Conservation (phyloP, 2,113 vertebrate genomes). For the Merops nubicus region DNA sequence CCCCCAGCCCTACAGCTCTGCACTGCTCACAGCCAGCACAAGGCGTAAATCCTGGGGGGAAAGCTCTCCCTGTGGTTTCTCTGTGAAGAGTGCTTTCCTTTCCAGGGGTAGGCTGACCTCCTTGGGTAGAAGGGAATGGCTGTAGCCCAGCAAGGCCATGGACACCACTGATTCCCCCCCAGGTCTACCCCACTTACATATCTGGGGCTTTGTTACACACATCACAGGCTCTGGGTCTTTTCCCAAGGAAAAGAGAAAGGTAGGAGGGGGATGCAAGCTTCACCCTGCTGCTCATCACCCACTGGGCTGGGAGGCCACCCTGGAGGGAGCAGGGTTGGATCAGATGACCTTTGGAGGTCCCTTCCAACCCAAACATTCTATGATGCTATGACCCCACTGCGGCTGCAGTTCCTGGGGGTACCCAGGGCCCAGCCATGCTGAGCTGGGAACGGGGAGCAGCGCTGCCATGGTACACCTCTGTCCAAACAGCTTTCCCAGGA, state of each 20-base stretch:
- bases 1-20: no score
- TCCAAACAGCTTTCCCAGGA: background rate
- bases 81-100: background rate
- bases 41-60: background rate
- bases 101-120: background rate
- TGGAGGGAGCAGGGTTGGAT: no score
- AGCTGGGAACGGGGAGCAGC: background rate
- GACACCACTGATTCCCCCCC: no score
- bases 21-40: background rate
- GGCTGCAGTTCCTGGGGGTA: accelerated
- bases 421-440: background rate
- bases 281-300: background rate
- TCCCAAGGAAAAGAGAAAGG: background rate
- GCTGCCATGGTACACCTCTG: accelerated
- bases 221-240: accelerated
- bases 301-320: background rate
- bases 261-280: accelerated
- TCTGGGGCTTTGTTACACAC: background rate
- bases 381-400: background rate
- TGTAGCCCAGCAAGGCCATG: accelerated
- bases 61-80: background rate
- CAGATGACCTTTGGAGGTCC: no score
- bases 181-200: accelerated
- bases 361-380: no score
- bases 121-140: background rate